Evolutionary conservation across 2,797 vertebrate genomes (phyloP).

Genomic region (Intellagama lesueurii): DNA sequence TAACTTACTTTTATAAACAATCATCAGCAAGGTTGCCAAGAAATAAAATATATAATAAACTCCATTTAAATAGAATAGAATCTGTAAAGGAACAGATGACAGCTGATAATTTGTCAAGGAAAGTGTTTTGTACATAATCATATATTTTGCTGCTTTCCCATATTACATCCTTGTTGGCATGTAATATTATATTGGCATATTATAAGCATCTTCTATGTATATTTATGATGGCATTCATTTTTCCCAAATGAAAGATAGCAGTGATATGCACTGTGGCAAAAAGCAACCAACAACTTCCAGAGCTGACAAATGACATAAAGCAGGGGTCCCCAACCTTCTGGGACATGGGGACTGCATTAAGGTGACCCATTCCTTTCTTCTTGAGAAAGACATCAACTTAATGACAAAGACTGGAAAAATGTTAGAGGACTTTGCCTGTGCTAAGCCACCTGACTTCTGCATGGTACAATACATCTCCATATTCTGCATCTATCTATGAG

Average conservation of each 20-base stretch:
- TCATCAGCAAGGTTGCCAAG: conserved; percentile 79
- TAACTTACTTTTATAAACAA: conserved; percentile 87
- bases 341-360: too few relatives aligned
- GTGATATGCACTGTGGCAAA: background rate
- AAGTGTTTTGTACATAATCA: background rate
- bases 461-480: too few relatives aligned
- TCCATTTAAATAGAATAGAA: conserved; percentile 78
- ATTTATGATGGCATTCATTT: background rate
- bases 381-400: too few relatives aligned
- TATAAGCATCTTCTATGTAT: background rate
- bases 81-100: conserved; percentile 83
- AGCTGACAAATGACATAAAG: background rate
- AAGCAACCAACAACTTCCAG: background rate
- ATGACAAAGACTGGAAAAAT: too few relatives aligned
- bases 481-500: too few relatives aligned
- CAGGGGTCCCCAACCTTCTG: too few relatives aligned
- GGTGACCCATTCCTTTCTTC: too few relatives aligned
- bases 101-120: conserved; percentile 78
- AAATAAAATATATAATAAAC: conserved; percentile 82
- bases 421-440: too few relatives aligned
- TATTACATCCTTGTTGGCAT: background rate
- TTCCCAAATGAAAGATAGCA: background rate
- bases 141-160: background rate
- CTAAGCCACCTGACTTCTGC: too few relatives aligned
- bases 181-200: background rate